A percentile compares a stretch with the other conserved stretches of the same genome.
phyloP scores from a whole-genome alignment of 2,113 vertebrate genomes.

The Murina feae region DNA sequence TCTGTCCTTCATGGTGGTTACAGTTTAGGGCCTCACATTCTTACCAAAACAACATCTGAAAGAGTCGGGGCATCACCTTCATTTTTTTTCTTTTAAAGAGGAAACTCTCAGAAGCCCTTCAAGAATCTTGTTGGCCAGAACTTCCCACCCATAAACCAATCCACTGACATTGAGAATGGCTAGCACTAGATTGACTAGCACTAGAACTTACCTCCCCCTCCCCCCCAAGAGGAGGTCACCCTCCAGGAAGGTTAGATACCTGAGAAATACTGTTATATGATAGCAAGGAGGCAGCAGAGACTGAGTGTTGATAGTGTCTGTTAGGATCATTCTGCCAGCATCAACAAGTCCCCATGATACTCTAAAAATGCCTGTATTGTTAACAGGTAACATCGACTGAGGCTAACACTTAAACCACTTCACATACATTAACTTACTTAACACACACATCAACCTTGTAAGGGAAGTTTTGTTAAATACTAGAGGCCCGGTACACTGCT shows the following conservation, averaged over 20 bases:
- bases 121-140: not conserved
- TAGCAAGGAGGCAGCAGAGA: not conserved
- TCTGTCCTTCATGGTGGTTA: not conserved
- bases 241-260: not conserved
- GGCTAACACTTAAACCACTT: not conserved
- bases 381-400: not conserved
- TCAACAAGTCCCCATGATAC: not conserved
- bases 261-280: not conserved
- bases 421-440: not conserved
- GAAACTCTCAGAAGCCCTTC: not conserved
- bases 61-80: not conserved
- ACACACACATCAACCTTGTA: not conserved
- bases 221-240: not conserved
- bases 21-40: not conserved
- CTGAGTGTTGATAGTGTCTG: not conserved
- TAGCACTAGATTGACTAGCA: not conserved
- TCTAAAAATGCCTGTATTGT: not conserved
- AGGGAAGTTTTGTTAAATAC: not conserved
- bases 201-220: not conserved
- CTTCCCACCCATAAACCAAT: not conserved
- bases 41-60: not conserved
- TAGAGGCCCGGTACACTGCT: too few relatives aligned
- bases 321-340: not conserved
- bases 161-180: not conserved
- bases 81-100: not conserved